Evolutionary conservation across 2,113 vertebrate genomes (phyloP), one percentile per base, ranked within the genome.

Genomic region (Eonycteris spelaea): DNA sequence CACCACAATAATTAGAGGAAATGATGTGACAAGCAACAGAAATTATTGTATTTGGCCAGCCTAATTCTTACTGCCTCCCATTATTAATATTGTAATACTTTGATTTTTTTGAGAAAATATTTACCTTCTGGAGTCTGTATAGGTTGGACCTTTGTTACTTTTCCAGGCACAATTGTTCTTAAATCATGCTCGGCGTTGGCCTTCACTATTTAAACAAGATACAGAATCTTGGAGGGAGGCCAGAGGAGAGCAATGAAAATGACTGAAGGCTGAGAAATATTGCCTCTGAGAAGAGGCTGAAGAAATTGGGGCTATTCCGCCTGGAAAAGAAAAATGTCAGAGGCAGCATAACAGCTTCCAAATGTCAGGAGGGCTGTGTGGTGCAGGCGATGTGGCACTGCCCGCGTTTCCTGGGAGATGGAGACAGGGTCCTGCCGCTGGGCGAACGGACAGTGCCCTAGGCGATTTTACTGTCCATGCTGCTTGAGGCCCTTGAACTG

Each of bases 171-270:
- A 30, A 65, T 93, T 96, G 91, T 97, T 93, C 94, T 94, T 97
- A 97, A 98, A 96, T 97, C 97, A 97, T 71, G 55, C 38, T 92
- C 92, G 43, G 57, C 78, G 88, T 82, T 94, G 94, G 95, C 91
- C 93, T 96, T 94, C 88, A n/a, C 86, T 91, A 35, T 97, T 97
- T 96, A 94, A 97, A 97, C 94, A 97, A 97, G 95, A 95, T 91
- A 89, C 68, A 89, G 97, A 94, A 86, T 96, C 95, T 96, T 96
- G 97, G 95, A 96, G 88, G 48, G 30, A 95, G 93, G 96, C 97
- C 97, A 97, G 96, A 33, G 73, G 85, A 92, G n/a, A 89, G 94
- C 94, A 95, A 6, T 97, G 97, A 86, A 90, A 89, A 24, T 96
- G 96, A 93, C 91, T 59, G 92, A 95, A 96, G 89, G 80, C 85